Conservation (phyloP, 2,888 invertebrate genomes). For the Biston stratarius region DNA sequence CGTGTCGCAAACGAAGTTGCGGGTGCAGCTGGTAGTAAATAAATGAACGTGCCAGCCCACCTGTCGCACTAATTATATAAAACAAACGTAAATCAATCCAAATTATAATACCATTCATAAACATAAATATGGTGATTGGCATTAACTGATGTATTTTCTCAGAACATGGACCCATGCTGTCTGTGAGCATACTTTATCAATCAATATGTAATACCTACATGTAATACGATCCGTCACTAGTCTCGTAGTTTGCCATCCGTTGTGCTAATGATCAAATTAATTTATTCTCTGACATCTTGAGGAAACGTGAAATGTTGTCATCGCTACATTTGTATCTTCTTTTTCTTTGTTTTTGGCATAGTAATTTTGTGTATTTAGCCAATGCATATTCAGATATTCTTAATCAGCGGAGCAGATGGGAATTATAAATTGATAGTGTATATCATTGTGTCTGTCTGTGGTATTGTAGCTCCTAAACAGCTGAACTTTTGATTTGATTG, state of each 20-base stretch:
- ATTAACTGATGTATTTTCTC: slow-evolving; percentile 12
- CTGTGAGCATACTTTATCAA: slow-evolving; percentile 28
- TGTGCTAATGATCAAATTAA: slow-evolving; percentile 30
- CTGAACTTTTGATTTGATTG: no score
- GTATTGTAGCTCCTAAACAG: no score
- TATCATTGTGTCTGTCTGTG: no score
- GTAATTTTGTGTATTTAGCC: no score
- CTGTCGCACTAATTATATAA: no score
- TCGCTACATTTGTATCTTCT: slow-evolving; percentile 11
- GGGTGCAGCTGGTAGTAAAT: no score
- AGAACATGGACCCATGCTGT: slow-evolving; percentile 34
- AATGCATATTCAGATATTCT: no score
- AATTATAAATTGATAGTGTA: no score
- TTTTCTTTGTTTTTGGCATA: no score
- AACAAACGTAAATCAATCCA: not conserved
- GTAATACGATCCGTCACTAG: slow-evolving; percentile 28
- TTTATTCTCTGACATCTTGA: slow-evolving; percentile 30
- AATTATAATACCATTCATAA: slow-evolving; percentile 7
- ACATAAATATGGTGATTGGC: slow-evolving; percentile 4
- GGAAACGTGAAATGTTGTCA: slow-evolving; percentile 32
- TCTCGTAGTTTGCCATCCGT: slow-evolving; percentile 24
- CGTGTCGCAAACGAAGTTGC: no score
- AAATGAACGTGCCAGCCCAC: no score
- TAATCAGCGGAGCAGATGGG: no score
- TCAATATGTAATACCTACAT: slow-evolving; percentile 28